Conservation (phyloP, 2,888 invertebrate species). For the Agriopis aurantiaria region DNA sequence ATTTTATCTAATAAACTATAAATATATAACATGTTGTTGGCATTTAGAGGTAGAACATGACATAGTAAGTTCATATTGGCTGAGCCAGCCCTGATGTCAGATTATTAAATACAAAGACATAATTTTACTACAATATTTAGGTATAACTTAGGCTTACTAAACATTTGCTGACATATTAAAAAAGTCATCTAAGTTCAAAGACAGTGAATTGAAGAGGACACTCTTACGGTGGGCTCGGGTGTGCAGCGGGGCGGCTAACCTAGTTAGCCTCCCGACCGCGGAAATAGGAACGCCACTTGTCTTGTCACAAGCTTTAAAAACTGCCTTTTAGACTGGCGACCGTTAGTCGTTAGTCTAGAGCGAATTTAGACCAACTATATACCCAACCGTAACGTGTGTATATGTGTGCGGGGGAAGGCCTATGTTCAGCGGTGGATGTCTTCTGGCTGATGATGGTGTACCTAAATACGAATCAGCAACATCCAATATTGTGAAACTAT, state of each 20-base stretch:
- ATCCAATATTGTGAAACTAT: too few relatives aligned
- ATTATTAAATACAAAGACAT: too few relatives aligned
- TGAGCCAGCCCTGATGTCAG: too few relatives aligned
- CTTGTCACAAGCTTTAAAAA: constrained; percentile 24
- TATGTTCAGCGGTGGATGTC: too few relatives aligned
- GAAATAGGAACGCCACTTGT: constrained; percentile 32
- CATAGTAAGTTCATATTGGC: too few relatives aligned
- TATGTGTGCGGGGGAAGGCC: too few relatives aligned
- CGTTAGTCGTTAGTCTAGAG: neutral
- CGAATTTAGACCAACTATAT: too few relatives aligned
- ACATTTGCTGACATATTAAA: neutral
- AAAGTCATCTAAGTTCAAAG: constrained; percentile 13
- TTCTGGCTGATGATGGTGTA: too few relatives aligned
- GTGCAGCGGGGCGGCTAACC: constrained; percentile 42
- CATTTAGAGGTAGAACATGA: neutral
- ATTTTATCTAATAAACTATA: neutral
- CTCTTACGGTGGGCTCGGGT: constrained; percentile 25
- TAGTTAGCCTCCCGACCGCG: constrained; percentile 41
- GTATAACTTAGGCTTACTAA: too few relatives aligned
- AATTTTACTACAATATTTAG: too few relatives aligned
- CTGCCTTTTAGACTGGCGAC: constrained; percentile 7
- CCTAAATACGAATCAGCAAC: too few relatives aligned
- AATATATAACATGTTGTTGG: neutral
- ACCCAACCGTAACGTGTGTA: too few relatives aligned
- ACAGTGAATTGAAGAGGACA: constrained; percentile 26